phyloP scores from a whole-genome alignment of 2,113 vertebrate genomes.

The Oostethus manadensis region DNA sequence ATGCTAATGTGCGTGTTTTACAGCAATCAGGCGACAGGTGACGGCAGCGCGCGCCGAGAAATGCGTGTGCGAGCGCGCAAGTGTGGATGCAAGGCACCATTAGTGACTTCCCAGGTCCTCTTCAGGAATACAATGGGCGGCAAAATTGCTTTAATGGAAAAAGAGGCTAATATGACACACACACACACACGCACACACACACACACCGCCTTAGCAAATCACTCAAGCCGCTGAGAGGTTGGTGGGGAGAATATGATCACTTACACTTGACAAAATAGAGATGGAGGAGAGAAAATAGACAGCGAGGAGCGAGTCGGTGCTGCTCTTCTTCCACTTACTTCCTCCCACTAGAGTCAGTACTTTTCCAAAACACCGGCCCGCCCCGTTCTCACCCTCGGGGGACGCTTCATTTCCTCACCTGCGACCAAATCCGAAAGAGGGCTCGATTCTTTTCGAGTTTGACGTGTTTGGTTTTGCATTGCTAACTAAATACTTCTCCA shows the following conservation, averaged over 20 bases:
- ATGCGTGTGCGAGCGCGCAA: slow-evolving; percentile 54
- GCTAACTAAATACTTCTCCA: too few relatives aligned
- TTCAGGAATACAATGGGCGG: slow-evolving; percentile 78
- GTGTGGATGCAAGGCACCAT: slow-evolving; percentile 74
- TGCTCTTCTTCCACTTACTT: slow-evolving; percentile 66
- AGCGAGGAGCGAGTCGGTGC: slow-evolving; percentile 54
- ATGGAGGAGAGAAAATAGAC: slow-evolving; percentile 64
- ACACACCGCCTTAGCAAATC: slow-evolving; percentile 69
- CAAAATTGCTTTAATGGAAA: slow-evolving; percentile 79
- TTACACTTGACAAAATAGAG: slow-evolving; percentile 70
- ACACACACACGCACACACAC: slow-evolving; percentile 22
- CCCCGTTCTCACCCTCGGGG: slow-evolving; percentile 11
- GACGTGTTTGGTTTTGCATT: too few relatives aligned
- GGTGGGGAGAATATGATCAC: slow-evolving; percentile 66
- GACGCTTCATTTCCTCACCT: slow-evolving; percentile 9
- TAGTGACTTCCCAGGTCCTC: slow-evolving; percentile 80
- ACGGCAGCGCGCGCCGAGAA: slow-evolving; percentile 68
- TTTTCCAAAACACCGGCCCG: slow-evolving; percentile 61
- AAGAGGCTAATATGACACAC: slow-evolving; percentile 67
- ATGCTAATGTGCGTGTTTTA: slow-evolving; percentile 77
- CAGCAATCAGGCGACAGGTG: slow-evolving; percentile 75
- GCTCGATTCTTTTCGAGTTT: too few relatives aligned
- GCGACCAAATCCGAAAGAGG: not conserved
- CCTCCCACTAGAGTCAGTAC: slow-evolving; percentile 60
- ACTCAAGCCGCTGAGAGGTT: slow-evolving; percentile 69